Evolutionary conservation across 2,888 invertebrate species (phyloP).

Genomic region (Autographa pulchrina): DNA sequence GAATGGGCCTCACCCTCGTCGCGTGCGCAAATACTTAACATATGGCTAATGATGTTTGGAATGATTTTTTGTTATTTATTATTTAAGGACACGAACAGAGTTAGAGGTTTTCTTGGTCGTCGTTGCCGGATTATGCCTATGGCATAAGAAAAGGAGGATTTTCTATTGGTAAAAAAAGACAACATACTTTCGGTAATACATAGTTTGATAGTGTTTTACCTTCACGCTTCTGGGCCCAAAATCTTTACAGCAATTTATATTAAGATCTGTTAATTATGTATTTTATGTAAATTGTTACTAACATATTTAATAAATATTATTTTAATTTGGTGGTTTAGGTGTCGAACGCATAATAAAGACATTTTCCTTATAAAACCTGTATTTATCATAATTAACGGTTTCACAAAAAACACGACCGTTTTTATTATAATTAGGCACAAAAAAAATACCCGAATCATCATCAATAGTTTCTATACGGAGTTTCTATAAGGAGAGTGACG

Average conservation of each 20-base stretch:
- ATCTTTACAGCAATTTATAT: too few species aligned
- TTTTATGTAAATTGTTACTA: not conserved
- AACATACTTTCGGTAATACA: too few species aligned
- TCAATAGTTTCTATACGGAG: conserved; percentile 24
- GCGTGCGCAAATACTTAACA: conserved; percentile 67
- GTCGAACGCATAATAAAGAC: not conserved
- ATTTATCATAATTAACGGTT: not conserved
- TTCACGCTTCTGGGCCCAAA: too few species aligned
- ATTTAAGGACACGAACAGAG: not conserved
- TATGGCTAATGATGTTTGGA: conserved; percentile 55
- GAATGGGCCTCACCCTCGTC: conserved; percentile 59
- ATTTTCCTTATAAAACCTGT: not conserved
- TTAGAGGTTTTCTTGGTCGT: not conserved
- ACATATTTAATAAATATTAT: not conserved
- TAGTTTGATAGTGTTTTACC: too few species aligned
- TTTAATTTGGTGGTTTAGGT: not conserved
- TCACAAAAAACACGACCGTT: not conserved
- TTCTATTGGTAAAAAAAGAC: too few species aligned
- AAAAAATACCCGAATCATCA: conserved; percentile 25
- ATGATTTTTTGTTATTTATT: conserved; percentile 45
- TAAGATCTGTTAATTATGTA: too few species aligned
- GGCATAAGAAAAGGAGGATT: too few species aligned
- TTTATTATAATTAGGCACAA: conserved; percentile 1
- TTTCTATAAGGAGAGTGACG: too few species aligned
- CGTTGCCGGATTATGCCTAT: too few species aligned